Conservation (phyloP, 2,797 vertebrate species). For the Pseudochirops corinnae region DNA sequence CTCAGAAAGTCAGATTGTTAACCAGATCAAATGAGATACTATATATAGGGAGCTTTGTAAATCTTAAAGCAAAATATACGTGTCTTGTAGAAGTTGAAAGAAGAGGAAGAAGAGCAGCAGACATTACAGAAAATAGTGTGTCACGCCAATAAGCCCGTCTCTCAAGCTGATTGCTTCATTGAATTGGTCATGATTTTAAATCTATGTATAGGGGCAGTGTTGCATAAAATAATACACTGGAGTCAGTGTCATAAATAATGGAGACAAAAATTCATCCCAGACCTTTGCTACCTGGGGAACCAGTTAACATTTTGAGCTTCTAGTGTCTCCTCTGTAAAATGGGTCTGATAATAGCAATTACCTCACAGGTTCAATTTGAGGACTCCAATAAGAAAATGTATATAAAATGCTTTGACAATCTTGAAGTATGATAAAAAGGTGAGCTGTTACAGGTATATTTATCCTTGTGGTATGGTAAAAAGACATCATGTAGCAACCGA, state of each 20-base stretch:
- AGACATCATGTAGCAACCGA: background rate
- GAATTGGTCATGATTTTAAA: background rate
- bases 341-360: background rate
- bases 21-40: background rate
- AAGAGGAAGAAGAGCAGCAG: background rate
- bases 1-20: background rate
- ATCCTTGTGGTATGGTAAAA: background rate
- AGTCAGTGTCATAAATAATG: background rate
- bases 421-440: background rate
- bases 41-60: background rate
- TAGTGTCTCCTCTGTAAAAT: background rate
- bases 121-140: background rate
- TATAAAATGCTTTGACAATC: background rate
- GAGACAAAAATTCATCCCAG: background rate
- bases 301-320: background rate
- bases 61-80: background rate
- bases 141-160: background rate
- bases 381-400: background rate
- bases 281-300: background rate
- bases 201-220: background rate
- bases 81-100: background rate
- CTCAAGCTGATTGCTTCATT: background rate
- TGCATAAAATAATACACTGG: background rate
- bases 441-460: background rate
- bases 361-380: background rate